Percentiles rank a stretch among this genome's conserved stretches.
Evolutionary conservation across 2,113 vertebrate genomes (phyloP).

Genomic region (Mugil cephalus): DNA sequence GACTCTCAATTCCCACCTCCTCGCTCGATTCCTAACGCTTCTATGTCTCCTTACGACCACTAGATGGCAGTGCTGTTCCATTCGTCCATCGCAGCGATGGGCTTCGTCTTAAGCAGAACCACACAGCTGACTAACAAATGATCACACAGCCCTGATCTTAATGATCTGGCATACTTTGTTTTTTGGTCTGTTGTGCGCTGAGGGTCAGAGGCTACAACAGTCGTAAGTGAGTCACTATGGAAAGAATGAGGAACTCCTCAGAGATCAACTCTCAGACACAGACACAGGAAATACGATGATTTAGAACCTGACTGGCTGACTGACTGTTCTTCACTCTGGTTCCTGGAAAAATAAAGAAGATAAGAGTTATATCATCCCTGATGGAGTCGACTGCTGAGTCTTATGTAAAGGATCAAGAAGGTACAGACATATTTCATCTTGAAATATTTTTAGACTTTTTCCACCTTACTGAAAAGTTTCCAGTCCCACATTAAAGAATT

Average conservation of each 20-base stretch:
- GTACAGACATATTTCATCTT: not conserved
- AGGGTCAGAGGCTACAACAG: slow-evolving; percentile 40
- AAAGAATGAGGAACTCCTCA: slow-evolving; percentile 32
- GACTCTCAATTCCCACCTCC: slow-evolving; percentile 47
- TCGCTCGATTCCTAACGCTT: not conserved
- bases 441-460: not conserved
- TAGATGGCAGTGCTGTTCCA: slow-evolving; percentile 72
- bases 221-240: slow-evolving; percentile 25
- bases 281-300: slow-evolving; percentile 48
- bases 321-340: slow-evolving; percentile 12
- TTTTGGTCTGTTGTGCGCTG: slow-evolving; percentile 24
- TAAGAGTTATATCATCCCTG: slow-evolving; percentile 5
- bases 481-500: no score
- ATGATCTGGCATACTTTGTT: slow-evolving; percentile 2
- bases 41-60: slow-evolving; percentile 20
- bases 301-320: slow-evolving; percentile 36
- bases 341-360: slow-evolving; percentile 19
- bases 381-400: not conserved
- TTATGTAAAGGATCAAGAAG: slow-evolving; percentile 13
- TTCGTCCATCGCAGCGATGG: not conserved
- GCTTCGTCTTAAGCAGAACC: not conserved
- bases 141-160: slow-evolving; percentile 22
- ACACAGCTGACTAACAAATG: slow-evolving; percentile 28
- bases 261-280: slow-evolving; percentile 27
- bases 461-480: not conserved